phyloP scores from a whole-genome alignment of 2,113 vertebrate genomes.

The Erpornis zantholeuca region DNA sequence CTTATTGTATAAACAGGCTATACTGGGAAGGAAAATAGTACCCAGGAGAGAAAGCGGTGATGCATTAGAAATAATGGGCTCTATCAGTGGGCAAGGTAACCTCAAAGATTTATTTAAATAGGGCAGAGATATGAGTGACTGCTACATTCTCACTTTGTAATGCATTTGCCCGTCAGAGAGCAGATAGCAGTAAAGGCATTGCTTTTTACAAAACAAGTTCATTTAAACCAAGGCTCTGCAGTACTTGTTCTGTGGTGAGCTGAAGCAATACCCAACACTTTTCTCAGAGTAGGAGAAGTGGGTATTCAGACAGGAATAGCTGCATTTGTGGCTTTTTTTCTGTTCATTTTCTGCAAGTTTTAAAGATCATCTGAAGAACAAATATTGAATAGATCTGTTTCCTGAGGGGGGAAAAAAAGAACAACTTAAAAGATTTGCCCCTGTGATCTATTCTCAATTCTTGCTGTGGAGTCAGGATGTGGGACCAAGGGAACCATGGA shows the following conservation, averaged over 20 bases:
- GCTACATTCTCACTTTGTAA: not conserved
- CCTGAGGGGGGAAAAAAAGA: not conserved
- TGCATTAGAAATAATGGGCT: slow-evolving; percentile 4
- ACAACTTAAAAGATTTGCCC: not conserved
- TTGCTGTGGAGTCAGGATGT: not conserved
- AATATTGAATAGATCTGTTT: not conserved
- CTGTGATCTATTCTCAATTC: not conserved
- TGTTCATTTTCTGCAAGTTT: not conserved
- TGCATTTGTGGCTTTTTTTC: not conserved
- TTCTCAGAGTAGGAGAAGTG: not conserved
- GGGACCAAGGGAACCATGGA: not conserved
- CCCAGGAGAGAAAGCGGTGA: not conserved
- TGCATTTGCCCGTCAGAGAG: not conserved
- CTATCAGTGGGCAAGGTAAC: slow-evolving; percentile 28
- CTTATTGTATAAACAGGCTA: slow-evolving; percentile 11
- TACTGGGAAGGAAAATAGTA: not conserved
- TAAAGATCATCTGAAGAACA: not conserved
- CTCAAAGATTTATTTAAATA: slow-evolving; percentile 47
- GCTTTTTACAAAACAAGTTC: not conserved
- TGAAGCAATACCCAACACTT: not conserved
- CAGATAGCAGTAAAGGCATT: not conserved
- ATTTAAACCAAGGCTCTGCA: not conserved
- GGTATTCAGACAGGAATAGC: not conserved
- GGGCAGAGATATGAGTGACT: not conserved
- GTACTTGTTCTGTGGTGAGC: not conserved